phyloP scores from a whole-genome alignment of 1,140 invertebrate species.

The Ephestia elutella region DNA sequence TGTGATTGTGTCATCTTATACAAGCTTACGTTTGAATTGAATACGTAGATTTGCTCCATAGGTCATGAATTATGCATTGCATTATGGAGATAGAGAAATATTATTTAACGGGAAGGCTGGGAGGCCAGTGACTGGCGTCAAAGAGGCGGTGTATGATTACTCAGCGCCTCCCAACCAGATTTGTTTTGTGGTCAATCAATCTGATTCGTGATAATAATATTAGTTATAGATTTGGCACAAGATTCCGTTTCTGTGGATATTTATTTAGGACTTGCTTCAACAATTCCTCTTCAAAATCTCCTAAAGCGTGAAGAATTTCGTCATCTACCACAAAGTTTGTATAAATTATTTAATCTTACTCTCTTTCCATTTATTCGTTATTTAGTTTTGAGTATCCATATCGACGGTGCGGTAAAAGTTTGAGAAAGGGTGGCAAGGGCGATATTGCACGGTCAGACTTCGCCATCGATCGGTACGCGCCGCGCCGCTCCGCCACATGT shows the following conservation, averaged over 20 bases:
- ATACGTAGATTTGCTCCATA: conserved; percentile 5
- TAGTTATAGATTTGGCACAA: too few species aligned
- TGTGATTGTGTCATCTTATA: conserved; percentile 28
- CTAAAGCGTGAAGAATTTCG: neutral
- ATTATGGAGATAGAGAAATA: conserved; percentile 1
- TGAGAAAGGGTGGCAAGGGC: conserved; percentile 30
- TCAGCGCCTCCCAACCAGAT: conserved; percentile 10
- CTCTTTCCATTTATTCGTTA: neutral
- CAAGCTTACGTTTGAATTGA: conserved; percentile 27
- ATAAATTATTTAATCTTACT: neutral
- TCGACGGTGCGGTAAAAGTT: neutral
- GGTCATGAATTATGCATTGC: neutral
- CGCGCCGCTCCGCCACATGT: conserved; percentile 14
- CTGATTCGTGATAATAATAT: neutral
- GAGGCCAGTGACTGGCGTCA: neutral
- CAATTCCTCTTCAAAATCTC: too few species aligned
- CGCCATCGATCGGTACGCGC: conserved; percentile 47
- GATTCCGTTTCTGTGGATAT: neutral
- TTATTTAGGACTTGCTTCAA: too few species aligned
- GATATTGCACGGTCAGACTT: conserved; percentile 50
- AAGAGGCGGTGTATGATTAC: neutral
- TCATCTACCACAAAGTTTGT: neutral
- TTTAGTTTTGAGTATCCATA: neutral
- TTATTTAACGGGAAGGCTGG: neutral
- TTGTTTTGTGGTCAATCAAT: too few species aligned